Percentiles rank a stretch among this genome's conserved stretches.
Evolutionary conservation across 2,888 invertebrate genomes (phyloP).

Genomic region (Drosophila testacea): DNA sequence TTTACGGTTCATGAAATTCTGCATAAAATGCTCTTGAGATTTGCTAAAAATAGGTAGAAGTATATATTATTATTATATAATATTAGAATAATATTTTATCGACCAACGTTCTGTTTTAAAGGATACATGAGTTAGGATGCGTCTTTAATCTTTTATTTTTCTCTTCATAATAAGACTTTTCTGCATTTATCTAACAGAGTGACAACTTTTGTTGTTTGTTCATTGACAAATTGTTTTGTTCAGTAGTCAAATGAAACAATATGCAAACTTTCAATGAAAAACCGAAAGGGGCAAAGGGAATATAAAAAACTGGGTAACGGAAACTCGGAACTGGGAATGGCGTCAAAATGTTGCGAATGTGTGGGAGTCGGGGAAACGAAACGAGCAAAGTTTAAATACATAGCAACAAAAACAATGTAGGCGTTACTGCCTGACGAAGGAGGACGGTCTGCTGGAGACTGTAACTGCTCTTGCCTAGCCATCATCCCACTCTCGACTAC

Average conservation of each 20-base stretch:
- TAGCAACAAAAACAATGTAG: constrained; percentile 45
- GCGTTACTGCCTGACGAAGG: constrained; percentile 5
- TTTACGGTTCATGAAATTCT: no score
- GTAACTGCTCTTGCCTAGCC: neutral
- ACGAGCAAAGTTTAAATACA: constrained; percentile 66
- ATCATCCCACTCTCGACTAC: neutral
- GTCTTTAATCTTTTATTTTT: neutral
- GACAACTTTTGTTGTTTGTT: constrained; percentile 53
- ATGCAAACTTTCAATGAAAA: constrained; percentile 32
- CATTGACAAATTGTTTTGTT: constrained; percentile 68
- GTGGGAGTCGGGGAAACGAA: constrained; percentile 27
- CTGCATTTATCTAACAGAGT: constrained; percentile 19
- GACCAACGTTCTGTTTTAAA: no score
- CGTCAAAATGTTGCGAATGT: constrained; percentile 54
- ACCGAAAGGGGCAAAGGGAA: neutral
- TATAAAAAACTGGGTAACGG: neutral
- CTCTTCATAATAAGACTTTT: constrained; percentile 3
- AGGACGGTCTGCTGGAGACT: neutral
- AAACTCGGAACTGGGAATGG: constrained; percentile 17
- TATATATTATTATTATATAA: no score
- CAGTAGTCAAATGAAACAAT: constrained; percentile 37
- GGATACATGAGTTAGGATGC: no score
- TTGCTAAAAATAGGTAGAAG: no score
- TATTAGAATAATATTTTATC: no score
- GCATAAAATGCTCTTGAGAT: no score